Base-by-base conservation (phyloP, 2,113 vertebrate genomes). In the Hydrochoerus hydrochaeris region DNA sequence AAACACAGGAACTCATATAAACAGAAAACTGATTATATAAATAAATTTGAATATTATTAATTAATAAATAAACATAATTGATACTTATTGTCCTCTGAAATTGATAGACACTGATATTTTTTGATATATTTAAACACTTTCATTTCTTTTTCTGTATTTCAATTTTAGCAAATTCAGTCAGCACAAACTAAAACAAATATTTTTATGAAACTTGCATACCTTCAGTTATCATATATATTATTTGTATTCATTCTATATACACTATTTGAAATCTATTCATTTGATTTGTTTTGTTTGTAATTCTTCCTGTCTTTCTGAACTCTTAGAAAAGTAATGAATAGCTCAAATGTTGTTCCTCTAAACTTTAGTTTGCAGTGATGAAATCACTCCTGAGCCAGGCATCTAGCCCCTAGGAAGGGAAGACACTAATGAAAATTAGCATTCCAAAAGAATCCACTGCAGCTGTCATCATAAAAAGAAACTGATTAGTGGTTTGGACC, bases 401-500 rank as follows among this genome's bases (percentile, higher is more conserved):
- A 91, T 69, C 44, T 73, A 81, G 93, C 69, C 90, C 94, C 96
- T 93, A 88, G 92, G 96, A 75, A 98, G 88, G 0, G 32, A 98
- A 98, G 85, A 28, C 95, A 22, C 97, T 98, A 98, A 98, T 98
- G 98, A 98, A 98, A 98, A 98, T 98, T 98, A 99, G 84, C 98
- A 99, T 99, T 98, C 98, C 95, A 96, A 97, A 98, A 98, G 97
- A 97, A 98, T 98, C 88, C 98, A 98, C 96, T 96, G 97, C 99
- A 99, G 98, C 98, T 99, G 99, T 98, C 98, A 98, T 98, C 98
- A 98, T 98, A 98, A 98, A 99, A 98, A 98, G 98, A 98, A 98
- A 98, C 98, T 98, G 98, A 99, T 99, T 99, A 99, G 98, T 98
- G 98, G 98, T 98, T 98, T 99, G 98, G 98, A 98, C 35, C 0